These are phyloP conservation scores for Tympanuchus pallidicinctus DNA, from an alignment of 2,113 vertebrate species.

Conservation along the genomic window DNA sequence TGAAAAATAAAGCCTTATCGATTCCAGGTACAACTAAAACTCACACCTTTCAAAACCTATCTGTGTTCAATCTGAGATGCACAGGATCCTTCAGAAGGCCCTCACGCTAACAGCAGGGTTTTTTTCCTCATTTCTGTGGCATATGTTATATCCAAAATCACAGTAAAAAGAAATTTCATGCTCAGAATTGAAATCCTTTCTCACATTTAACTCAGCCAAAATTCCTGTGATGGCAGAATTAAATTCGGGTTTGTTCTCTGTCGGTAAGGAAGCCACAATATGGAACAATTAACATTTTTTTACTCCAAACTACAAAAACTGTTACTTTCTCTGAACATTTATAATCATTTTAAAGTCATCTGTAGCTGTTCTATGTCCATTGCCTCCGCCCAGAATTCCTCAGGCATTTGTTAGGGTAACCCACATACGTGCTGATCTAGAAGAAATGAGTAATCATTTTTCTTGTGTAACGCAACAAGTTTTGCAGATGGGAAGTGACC, in stretches of 20 bases:
- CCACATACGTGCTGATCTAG: not conserved
- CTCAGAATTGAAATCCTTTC: constrained; percentile 56
- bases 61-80: not conserved
- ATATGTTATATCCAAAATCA: constrained; percentile 49
- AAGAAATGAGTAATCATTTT: constrained; percentile 37
- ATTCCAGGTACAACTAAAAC: not conserved
- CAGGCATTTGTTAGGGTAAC: not conserved
- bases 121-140: constrained; percentile 16
- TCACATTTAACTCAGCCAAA: constrained; percentile 64
- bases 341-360: not conserved
- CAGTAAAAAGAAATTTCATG: constrained; percentile 52
- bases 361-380: not conserved
- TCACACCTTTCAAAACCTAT: not conserved
- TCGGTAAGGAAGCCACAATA: constrained; percentile 36
- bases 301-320: constrained; percentile 24
- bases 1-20: constrained; percentile 35
- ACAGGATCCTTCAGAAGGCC: not conserved
- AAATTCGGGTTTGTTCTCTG: constrained; percentile 50
- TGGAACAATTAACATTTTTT: constrained; percentile 24
- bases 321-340: constrained; percentile 32
- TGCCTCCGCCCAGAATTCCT: constrained; percentile 30
- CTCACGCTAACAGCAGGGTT: not conserved
- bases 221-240: constrained; percentile 53
- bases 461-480: not conserved
- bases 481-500: constrained; percentile 2